phyloP scores from a whole-genome alignment of 1,140 invertebrate species.

The Spodoptera frugiperda region DNA sequence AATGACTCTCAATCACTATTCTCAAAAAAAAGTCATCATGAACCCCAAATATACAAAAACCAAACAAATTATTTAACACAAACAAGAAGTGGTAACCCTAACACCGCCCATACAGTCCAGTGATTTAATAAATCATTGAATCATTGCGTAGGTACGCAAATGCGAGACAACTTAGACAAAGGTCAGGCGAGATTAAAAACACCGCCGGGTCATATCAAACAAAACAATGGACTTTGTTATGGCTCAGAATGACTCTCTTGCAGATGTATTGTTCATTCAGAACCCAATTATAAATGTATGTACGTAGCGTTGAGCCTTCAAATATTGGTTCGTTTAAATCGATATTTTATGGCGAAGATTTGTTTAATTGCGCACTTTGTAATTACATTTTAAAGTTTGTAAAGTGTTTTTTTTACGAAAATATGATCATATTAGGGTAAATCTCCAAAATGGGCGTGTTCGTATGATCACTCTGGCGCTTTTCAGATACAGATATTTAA shows the following conservation, averaged over 20 bases:
- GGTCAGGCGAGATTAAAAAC: constrained; percentile 57
- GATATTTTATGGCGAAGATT: background rate
- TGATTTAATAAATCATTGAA: constrained; percentile 53
- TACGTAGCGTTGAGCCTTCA: constrained; percentile 38
- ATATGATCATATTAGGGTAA: too few relatives aligned
- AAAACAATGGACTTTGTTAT: constrained; percentile 53
- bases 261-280: constrained; percentile 50
- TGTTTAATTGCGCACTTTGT: background rate
- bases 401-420: too few relatives aligned
- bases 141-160: constrained; percentile 53
- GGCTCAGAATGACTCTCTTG: constrained; percentile 35
- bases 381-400: too few relatives aligned
- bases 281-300: constrained; percentile 41
- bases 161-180: constrained; percentile 53
- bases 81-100: constrained; percentile 14
- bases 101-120: constrained; percentile 17
- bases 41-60: background rate
- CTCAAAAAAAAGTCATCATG: too few relatives aligned
- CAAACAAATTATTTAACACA: background rate
- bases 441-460: too few relatives aligned
- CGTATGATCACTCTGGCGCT: too few relatives aligned
- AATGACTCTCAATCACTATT: too few relatives aligned
- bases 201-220: constrained; percentile 48
- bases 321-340: constrained; percentile 2
- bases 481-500: too few relatives aligned